Conservation (phyloP, 2,113 vertebrate genomes). For the Mirza zaza region DNA sequence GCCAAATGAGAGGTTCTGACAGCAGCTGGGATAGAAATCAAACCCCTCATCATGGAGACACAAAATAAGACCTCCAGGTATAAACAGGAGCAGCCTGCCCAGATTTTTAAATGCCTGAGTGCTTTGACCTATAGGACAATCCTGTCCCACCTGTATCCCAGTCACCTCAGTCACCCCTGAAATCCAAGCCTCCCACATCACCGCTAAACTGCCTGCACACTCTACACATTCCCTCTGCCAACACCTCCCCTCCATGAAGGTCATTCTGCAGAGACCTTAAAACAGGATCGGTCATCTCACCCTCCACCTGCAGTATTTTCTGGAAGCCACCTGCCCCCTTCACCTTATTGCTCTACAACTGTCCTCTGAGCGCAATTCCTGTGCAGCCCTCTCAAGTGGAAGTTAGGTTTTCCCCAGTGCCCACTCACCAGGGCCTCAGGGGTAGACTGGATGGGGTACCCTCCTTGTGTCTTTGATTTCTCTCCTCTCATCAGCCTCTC, state of each 20-base stretch:
- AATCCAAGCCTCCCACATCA: not conserved
- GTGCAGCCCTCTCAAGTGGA: not conserved
- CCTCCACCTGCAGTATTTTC: not conserved
- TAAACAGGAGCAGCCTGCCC: not conserved
- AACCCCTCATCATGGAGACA: not conserved
- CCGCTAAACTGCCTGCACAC: not conserved
- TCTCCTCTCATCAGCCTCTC: not conserved
- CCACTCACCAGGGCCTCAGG: not conserved
- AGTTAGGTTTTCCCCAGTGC: not conserved
- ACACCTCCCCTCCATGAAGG: not conserved
- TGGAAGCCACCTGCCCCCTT: not conserved
- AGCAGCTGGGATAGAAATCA: not conserved
- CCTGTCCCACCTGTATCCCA: not conserved
- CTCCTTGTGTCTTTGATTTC: not conserved
- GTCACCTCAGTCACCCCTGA: not conserved
- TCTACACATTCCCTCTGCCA: not conserved
- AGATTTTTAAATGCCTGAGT: not conserved
- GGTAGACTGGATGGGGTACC: accelerated
- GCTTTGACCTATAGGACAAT: not conserved
- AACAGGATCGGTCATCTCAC: not conserved
- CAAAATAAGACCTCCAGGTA: not conserved
- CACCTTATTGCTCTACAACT: not conserved
- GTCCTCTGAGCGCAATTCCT: not conserved
- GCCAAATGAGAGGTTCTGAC: not conserved
- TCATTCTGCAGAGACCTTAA: not conserved